Conservation (phyloP, 2,113 vertebrate species). For the Scatophagus argus region DNA sequence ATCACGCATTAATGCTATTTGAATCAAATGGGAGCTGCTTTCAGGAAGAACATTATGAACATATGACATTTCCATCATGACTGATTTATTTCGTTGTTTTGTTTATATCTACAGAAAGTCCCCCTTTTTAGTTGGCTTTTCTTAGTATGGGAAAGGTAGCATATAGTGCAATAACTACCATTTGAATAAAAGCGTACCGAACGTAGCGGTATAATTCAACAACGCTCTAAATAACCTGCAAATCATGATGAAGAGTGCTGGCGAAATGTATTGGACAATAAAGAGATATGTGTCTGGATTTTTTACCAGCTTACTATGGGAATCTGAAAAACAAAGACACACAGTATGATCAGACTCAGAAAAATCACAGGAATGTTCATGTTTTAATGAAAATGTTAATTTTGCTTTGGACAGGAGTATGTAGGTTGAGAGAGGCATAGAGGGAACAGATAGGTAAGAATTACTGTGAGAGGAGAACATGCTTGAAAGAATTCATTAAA, state of each 20-base stretch:
- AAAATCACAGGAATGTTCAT: neutral
- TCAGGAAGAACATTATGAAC: slow-evolving; percentile 48
- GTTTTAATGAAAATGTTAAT: neutral
- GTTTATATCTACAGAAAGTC: neutral
- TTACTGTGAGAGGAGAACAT: neutral
- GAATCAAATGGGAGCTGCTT: slow-evolving; percentile 28
- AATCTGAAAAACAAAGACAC: neutral
- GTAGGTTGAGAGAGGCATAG: neutral
- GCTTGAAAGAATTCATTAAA: neutral
- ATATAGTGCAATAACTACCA: neutral
- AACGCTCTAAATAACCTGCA: neutral
- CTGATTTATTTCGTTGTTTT: slow-evolving; percentile 55
- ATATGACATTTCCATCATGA: slow-evolving; percentile 44
- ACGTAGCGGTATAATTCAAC: neutral
- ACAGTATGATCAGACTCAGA: neutral
- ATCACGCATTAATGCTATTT: slow-evolving; percentile 21
- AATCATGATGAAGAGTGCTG: neutral
- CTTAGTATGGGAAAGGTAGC: neutral
- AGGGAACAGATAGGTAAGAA: neutral
- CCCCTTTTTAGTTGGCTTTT: neutral
- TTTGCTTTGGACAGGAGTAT: neutral
- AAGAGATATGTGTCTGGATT: neutral
- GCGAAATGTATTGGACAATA: too few species aligned
- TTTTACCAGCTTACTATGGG: neutral
- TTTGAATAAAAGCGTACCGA: neutral